These are phyloP conservation scores for Drosophila nebulosa DNA, from an alignment of 1,140 invertebrate species.

Conservation along the genomic window DNA sequence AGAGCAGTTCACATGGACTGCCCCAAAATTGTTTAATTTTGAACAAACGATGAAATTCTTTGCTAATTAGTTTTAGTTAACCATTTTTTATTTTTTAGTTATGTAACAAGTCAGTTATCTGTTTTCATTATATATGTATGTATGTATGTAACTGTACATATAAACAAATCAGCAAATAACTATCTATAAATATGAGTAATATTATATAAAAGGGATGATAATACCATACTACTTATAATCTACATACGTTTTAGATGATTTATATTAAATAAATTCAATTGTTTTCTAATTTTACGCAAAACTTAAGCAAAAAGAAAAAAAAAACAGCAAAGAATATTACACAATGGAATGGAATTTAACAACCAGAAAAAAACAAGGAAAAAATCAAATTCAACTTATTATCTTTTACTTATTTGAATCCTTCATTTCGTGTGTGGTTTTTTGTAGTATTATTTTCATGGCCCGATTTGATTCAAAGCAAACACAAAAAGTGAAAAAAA, in stretches of 20 bases:
- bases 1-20: background rate
- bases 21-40: slow-evolving; percentile 4
- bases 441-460: slow-evolving; percentile 73
- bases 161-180: slow-evolving; percentile 44
- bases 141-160: slow-evolving; percentile 62
- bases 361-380: background rate
- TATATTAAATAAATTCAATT: slow-evolving; percentile 74
- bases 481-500: slow-evolving; percentile 9
- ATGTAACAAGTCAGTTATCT: slow-evolving; percentile 69
- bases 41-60: slow-evolving; percentile 42
- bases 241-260: slow-evolving; percentile 46
- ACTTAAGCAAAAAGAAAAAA: slow-evolving; percentile 43
- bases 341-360: slow-evolving; percentile 13
- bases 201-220: slow-evolving; percentile 46
- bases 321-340: background rate
- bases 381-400: slow-evolving; percentile 28
- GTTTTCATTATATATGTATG: slow-evolving; percentile 51
- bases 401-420: slow-evolving; percentile 43
- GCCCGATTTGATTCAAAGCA: slow-evolving; percentile 41
- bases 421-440: slow-evolving; percentile 50
- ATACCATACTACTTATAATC: slow-evolving; percentile 25
- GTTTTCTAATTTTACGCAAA: slow-evolving; percentile 77
- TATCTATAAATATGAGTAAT: slow-evolving; percentile 15
- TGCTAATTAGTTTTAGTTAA: slow-evolving; percentile 66
- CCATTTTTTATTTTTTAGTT: slow-evolving; percentile 48